Evolutionary conservation across 2,888 invertebrate genomes (phyloP).

Genomic region (Odontocerum albicorne): DNA sequence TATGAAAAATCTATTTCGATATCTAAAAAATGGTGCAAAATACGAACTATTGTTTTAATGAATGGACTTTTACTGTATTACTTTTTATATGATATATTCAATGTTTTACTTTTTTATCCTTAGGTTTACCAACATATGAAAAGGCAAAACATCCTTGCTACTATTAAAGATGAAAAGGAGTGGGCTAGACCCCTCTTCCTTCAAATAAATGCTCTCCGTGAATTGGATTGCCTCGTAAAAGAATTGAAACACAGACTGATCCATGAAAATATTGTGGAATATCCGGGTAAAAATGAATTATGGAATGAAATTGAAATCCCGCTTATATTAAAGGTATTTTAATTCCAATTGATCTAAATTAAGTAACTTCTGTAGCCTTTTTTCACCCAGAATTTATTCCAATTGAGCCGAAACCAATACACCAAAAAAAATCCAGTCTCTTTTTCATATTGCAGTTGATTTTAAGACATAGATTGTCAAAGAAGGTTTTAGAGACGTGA

Average conservation of each 20-base stretch:
- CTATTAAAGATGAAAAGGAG: slow-evolving; percentile 49
- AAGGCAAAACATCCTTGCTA: slow-evolving; percentile 59
- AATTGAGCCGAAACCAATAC: too few relatives aligned
- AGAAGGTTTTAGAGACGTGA: too few relatives aligned
- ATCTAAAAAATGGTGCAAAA: too few relatives aligned
- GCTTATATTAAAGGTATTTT: slow-evolving; percentile 67
- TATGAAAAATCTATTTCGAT: too few relatives aligned
- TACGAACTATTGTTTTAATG: too few relatives aligned
- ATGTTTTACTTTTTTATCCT: slow-evolving; percentile 3
- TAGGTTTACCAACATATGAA: slow-evolving; percentile 71
- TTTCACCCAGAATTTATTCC: too few relatives aligned
- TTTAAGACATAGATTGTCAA: too few relatives aligned
- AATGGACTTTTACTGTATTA: background rate
- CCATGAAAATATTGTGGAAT: slow-evolving; percentile 60
- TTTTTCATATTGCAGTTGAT: too few relatives aligned
- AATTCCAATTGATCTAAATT: too few relatives aligned
- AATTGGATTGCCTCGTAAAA: slow-evolving; percentile 69
- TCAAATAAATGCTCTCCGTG: slow-evolving; percentile 70
- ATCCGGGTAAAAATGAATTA: slow-evolving; percentile 47
- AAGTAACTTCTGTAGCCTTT: too few relatives aligned
- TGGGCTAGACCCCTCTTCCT: slow-evolving; percentile 75
- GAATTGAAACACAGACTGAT: slow-evolving; percentile 70
- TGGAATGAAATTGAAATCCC: slow-evolving; percentile 57
- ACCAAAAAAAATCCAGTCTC: too few relatives aligned
- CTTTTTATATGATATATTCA: background rate